Percentiles rank a stretch among this genome's conserved stretches.
Evolutionary conservation across 2,113 vertebrate species (phyloP).

Genomic region (Ciconia boyciana): DNA sequence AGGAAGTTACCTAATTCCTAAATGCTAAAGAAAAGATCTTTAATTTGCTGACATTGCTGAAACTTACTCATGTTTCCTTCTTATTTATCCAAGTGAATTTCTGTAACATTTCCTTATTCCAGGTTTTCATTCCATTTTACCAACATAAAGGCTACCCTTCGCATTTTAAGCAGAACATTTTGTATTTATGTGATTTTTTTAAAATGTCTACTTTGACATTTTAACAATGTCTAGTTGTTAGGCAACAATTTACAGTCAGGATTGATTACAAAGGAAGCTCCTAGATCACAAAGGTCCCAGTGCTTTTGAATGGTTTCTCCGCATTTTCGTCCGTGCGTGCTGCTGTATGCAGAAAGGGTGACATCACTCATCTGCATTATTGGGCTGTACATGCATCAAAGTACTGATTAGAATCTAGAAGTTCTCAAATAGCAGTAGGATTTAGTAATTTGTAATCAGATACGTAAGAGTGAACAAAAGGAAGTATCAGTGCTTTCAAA

Average conservation of each 20-base stretch:
- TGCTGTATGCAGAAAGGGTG: constrained; percentile 48
- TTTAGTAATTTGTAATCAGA: constrained; percentile 68
- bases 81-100: not conserved
- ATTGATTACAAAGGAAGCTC: not conserved
- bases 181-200: not conserved
- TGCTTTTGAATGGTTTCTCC: not conserved
- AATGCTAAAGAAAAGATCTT: not conserved
- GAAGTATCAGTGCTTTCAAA: constrained; percentile 64
- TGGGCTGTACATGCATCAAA: constrained; percentile 52
- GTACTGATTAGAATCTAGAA: constrained; percentile 67
- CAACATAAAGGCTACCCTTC: not conserved
- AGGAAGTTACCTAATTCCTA: not conserved
- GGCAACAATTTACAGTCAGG: not conserved
- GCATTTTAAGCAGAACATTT: not conserved
- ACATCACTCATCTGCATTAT: constrained; percentile 67
- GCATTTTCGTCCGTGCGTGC: not conserved
- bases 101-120: not conserved
- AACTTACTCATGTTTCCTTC: not conserved
- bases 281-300: not conserved
- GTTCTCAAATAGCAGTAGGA: constrained; percentile 64
- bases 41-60: not conserved
- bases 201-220: not conserved
- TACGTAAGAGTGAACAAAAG: constrained; percentile 50
- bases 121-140: not conserved
- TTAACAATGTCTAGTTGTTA: not conserved